phyloP scores from a whole-genome alignment of 2,797 vertebrate species.

The Coccyzus lansbergi region DNA sequence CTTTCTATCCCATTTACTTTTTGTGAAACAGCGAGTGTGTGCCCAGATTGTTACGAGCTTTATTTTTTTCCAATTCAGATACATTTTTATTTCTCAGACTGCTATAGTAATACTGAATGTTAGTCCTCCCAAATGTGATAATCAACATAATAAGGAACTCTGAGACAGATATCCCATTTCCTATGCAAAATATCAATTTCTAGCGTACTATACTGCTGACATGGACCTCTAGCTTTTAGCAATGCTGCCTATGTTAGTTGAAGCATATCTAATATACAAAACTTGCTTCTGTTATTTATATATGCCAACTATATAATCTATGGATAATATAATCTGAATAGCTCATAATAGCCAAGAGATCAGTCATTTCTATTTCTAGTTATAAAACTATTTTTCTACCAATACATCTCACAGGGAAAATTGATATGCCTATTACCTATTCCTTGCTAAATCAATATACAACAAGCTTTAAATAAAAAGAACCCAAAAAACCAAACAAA shows the following conservation, averaged over 20 bases:
- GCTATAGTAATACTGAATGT: neutral
- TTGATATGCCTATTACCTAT: conserved; percentile 30
- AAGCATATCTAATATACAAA: neutral
- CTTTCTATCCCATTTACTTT: conserved; percentile 49
- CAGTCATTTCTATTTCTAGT: conserved; percentile 38
- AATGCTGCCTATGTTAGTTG: neutral
- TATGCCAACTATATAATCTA: neutral
- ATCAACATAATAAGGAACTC: neutral
- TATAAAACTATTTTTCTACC: conserved; percentile 37
- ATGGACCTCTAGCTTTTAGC: neutral
- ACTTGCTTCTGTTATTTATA: neutral
- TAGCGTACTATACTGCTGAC: neutral
- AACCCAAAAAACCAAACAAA: neutral
- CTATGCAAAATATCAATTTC: neutral
- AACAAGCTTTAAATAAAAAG: conserved; percentile 26
- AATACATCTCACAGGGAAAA: conserved; percentile 30
- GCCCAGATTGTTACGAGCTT: neutral
- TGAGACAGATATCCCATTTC: neutral
- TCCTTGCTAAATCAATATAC: conserved; percentile 45
- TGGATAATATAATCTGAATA: neutral
- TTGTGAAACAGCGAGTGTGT: neutral
- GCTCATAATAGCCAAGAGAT: neutral
- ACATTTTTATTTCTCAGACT: conserved; percentile 29
- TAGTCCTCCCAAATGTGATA: conserved; percentile 41
- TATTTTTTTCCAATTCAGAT: conserved; percentile 35